A percentile compares a stretch with the other conserved stretches of the same genome.
phyloP scores from a whole-genome alignment of 2,797 vertebrate species.

The Hirundo rustica region DNA sequence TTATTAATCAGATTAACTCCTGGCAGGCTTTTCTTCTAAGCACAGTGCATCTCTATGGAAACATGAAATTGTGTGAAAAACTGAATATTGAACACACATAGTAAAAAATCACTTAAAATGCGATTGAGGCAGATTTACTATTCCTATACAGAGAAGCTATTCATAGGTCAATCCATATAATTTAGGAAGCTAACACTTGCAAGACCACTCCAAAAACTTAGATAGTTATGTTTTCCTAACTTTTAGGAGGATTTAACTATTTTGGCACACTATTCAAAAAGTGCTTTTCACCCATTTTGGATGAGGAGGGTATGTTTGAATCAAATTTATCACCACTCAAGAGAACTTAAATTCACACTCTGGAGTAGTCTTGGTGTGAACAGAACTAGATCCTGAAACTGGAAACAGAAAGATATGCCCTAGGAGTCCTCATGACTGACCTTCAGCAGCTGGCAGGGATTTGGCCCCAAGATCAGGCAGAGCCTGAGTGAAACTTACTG shows the following conservation, averaged over 20 bases:
- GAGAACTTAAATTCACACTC: background rate
- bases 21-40: background rate
- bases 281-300: background rate
- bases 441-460: background rate
- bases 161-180: background rate
- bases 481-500: rapidly evolving
- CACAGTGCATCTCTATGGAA: background rate
- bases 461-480: background rate
- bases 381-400: background rate
- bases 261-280: background rate
- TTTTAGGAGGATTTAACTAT: background rate
- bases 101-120: background rate
- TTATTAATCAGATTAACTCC: conserved; percentile 1
- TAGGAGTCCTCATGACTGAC: background rate
- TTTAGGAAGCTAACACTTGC: background rate
- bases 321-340: background rate
- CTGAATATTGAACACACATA: background rate
- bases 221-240: background rate
- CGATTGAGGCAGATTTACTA: background rate
- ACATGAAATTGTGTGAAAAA: background rate
- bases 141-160: background rate
- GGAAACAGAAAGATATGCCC: background rate
- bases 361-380: background rate
- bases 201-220: background rate
- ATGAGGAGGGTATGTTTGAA: background rate